A percentile compares a stretch with the other conserved stretches of the same genome.
Conservation (phyloP, 2,113 vertebrate genomes). For the Amphiprion percula region DNA sequence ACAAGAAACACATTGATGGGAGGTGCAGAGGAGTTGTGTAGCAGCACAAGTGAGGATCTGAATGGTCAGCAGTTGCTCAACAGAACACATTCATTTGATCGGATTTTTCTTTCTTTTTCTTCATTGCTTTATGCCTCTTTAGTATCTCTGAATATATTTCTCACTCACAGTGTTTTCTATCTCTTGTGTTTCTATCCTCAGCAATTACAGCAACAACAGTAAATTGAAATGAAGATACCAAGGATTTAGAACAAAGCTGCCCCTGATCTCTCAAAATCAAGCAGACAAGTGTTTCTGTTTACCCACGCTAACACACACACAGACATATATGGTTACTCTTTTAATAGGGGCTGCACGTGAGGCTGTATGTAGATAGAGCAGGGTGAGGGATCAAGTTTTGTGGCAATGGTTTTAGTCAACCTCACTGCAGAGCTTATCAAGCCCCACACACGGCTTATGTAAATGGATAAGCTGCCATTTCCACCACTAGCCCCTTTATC, state of each 20-base stretch:
- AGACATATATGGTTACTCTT: background rate
- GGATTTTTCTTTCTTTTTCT: background rate
- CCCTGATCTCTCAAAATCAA: constrained; percentile 9
- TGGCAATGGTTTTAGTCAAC: constrained; percentile 53
- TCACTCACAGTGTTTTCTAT: background rate
- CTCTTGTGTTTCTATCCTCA: background rate
- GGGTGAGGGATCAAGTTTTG: constrained; percentile 62
- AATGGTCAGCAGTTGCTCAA: constrained; percentile 42
- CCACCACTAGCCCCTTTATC: constrained; percentile 71
- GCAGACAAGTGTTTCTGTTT: constrained; percentile 37
- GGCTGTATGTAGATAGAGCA: constrained; percentile 35
- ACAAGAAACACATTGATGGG: constrained; percentile 68
- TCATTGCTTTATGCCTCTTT: background rate
- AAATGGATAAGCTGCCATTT: constrained; percentile 78
- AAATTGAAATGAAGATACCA: constrained; percentile 12
- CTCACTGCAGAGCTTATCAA: constrained; percentile 70
- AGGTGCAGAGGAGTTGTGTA: constrained; percentile 37
- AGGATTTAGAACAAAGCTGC: constrained; percentile 4
- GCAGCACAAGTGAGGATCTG: constrained; percentile 35
- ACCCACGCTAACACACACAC: constrained; percentile 10
- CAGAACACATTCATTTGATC: constrained; percentile 24
- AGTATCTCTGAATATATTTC: background rate
- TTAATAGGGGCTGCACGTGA: constrained; percentile 29
- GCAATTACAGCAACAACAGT: constrained; percentile 9
- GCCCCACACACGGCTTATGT: constrained; percentile 74